Percentiles rank a stretch among this genome's conserved stretches.
phyloP scores from a whole-genome alignment of 1,140 invertebrate genomes.

The Heliconius melpomene region DNA sequence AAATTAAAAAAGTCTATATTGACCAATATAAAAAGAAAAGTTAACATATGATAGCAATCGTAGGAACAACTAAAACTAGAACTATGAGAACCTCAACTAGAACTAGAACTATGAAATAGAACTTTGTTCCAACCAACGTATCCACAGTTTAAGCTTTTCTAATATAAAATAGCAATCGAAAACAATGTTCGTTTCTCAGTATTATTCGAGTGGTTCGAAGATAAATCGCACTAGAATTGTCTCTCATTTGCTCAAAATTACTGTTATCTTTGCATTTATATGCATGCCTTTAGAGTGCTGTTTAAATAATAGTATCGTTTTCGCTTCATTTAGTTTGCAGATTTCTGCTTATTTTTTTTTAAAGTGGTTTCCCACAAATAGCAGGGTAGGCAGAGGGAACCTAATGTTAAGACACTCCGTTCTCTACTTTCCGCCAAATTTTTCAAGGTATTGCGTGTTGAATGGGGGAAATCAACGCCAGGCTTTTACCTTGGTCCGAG shows the following conservation, averaged over 20 bases:
- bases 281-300: conserved; percentile 36
- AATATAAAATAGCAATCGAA: conserved; percentile 28
- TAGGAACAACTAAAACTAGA: not conserved
- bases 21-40: not conserved
- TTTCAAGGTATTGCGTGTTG: no score
- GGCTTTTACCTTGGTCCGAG: no score
- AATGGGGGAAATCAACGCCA: no score
- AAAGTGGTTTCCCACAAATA: no score
- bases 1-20: no score
- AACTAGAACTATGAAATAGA: not conserved
- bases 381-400: no score
- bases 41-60: not conserved
- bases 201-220: conserved; percentile 35
- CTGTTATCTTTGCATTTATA: conserved; percentile 43
- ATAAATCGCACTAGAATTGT: conserved; percentile 40
- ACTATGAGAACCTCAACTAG: not conserved
- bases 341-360: not conserved
- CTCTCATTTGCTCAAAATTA: conserved; percentile 37
- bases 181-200: conserved; percentile 29
- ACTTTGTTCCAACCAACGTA: not conserved
- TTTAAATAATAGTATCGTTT: conserved; percentile 36
- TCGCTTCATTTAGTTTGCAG: conserved; percentile 33
- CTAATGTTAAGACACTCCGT: no score
- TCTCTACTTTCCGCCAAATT: no score
- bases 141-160: not conserved